These are phyloP conservation scores for Ophion slaviceki DNA, from an alignment of 2,888 invertebrate species.

Conservation along the genomic window DNA sequence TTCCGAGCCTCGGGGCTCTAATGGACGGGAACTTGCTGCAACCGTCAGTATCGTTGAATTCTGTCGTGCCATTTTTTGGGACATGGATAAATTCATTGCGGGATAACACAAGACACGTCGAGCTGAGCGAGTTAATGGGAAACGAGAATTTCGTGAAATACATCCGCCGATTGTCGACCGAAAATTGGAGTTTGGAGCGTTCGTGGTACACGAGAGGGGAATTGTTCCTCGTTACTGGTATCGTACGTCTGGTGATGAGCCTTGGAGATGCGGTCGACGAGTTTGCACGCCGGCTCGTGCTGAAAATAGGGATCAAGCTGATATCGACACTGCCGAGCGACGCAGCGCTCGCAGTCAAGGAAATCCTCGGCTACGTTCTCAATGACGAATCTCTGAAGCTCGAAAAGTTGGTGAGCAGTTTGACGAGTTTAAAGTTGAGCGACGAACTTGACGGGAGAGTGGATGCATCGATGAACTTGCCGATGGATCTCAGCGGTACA, in stretches of 20 bases:
- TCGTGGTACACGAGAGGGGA: constrained; percentile 81
- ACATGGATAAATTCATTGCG: constrained; percentile 72
- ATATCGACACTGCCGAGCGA: constrained; percentile 79
- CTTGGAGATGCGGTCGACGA: constrained; percentile 64
- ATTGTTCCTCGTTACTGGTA: constrained; percentile 73
- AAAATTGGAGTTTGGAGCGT: constrained; percentile 77
- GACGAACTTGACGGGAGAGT: constrained; percentile 20
- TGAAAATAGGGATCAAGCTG: constrained; percentile 79
- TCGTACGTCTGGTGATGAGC: constrained; percentile 73
- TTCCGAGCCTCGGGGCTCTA: constrained; percentile 83
- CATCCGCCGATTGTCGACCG: constrained; percentile 71
- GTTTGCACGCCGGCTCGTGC: constrained; percentile 68
- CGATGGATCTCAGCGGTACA: constrained; percentile 69
- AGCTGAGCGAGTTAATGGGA: constrained; percentile 70
- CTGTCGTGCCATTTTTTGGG: constrained; percentile 83
- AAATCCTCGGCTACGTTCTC: constrained; percentile 75
- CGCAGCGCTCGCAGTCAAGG: constrained; percentile 70
- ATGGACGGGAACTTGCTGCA: constrained; percentile 74
- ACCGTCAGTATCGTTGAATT: constrained; percentile 83
- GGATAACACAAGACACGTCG: constrained; percentile 61
- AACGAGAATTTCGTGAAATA: constrained; percentile 75
- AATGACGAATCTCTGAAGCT: constrained; percentile 74
- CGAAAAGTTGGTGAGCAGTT: constrained; percentile 70
- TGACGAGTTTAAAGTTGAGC: constrained; percentile 70
- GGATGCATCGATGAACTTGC: constrained; percentile 64